Percentiles rank a stretch among this genome's conserved stretches.
Conservation (phyloP, 2,113 vertebrate genomes). For the Variabilichromis moorii region DNA sequence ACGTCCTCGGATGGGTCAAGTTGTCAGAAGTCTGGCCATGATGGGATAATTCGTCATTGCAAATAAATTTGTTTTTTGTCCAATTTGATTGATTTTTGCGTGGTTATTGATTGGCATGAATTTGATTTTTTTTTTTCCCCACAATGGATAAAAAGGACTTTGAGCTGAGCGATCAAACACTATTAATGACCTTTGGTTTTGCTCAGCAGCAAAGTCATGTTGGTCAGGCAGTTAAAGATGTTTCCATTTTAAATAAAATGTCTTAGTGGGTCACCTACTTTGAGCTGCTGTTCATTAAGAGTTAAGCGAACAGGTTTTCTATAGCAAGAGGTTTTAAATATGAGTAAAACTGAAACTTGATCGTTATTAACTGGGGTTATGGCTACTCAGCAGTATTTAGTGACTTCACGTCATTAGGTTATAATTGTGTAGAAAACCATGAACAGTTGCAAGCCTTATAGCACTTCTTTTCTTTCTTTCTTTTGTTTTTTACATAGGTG, state of each 20-base stretch:
- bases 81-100: not conserved
- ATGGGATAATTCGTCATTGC: conserved; percentile 34
- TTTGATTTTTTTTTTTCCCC: rapidly evolving
- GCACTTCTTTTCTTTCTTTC: rapidly evolving
- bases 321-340: not conserved
- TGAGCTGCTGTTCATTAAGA: not conserved
- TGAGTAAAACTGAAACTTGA: not conserved
- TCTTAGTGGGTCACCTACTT: not conserved
- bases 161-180: not conserved
- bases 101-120: not conserved
- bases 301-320: not conserved
- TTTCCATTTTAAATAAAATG: not conserved
- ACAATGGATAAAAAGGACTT: not conserved
- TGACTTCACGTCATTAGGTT: not conserved
- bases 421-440: rapidly evolving
- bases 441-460: not conserved
- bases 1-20: not conserved
- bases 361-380: rapidly evolving
- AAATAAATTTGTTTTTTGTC: conserved; percentile 55
- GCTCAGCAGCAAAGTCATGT: not conserved
- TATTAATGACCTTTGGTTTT: not conserved
- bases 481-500: too few relatives aligned
- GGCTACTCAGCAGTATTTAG: not conserved
- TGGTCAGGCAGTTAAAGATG: not conserved
- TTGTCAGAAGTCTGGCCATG: not conserved